These are phyloP conservation scores for Etheostoma nigrum DNA, from an alignment of 2,797 vertebrate genomes.

Conservation along the genomic window DNA sequence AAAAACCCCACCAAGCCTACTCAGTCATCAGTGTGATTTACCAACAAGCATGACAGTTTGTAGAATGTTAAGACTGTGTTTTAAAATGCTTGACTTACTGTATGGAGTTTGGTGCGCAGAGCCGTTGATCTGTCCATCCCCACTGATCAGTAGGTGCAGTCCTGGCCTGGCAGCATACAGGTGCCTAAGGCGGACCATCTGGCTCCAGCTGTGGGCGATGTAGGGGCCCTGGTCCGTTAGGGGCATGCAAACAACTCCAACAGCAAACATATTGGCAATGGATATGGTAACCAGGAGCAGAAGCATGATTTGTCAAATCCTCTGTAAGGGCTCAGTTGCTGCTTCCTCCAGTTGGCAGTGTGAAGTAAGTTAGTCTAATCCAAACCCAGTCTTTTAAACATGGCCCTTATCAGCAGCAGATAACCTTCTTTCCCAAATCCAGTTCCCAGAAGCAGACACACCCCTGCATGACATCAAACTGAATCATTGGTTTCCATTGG, in stretches of 20 bases:
- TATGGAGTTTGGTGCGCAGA: conserved; percentile 83
- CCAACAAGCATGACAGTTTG: background rate
- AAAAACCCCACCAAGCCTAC: background rate
- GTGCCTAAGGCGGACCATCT: conserved; percentile 89
- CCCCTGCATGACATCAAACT: conserved; percentile 79
- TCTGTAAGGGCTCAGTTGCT: conserved; percentile 1
- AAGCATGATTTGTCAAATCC: conserved; percentile 54
- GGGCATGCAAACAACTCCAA: conserved; percentile 75
- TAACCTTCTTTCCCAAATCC: conserved; percentile 83
- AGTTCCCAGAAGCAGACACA: conserved; percentile 83
- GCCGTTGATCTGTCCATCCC: conserved; percentile 89
- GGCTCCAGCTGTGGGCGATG: conserved; percentile 89
- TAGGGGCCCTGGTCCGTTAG: conserved; percentile 87
- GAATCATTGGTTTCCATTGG: conserved; percentile 50
- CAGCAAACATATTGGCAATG: conserved; percentile 65
- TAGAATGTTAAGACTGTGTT: background rate
- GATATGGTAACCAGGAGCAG: conserved; percentile 52
- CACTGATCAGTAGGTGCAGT: conserved; percentile 87
- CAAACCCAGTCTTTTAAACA: conserved; percentile 85
- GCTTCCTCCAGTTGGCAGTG: conserved; percentile 50
- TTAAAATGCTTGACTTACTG: conserved; percentile 85
- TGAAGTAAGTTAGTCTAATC: conserved; percentile 63
- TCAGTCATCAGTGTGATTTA: background rate
- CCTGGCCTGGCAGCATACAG: conserved; percentile 90
- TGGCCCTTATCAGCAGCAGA: conserved; percentile 86